Conservation (phyloP, 2,113 vertebrate genomes). For the Gnathonemus echidnorhynchus region DNA sequence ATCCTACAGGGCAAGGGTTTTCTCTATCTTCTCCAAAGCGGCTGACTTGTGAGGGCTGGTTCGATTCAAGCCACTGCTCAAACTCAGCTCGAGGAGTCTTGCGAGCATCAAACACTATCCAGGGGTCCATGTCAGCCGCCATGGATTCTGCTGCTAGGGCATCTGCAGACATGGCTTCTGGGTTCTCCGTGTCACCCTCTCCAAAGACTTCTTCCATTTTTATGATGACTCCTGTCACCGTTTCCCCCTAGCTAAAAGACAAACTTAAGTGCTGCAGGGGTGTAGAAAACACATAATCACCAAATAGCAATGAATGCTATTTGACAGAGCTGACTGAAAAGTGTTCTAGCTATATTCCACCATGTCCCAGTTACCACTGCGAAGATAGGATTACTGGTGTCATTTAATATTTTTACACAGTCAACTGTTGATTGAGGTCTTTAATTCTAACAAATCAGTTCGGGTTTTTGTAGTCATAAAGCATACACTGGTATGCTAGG, state of each 20-base stretch:
- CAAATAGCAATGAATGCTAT: neutral
- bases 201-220: conserved; percentile 27
- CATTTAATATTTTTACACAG: neutral
- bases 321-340: neutral
- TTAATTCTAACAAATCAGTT: neutral
- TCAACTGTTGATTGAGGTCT: neutral
- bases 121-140: conserved; percentile 85
- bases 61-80: conserved; percentile 73
- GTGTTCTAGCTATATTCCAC: neutral
- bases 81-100: conserved; percentile 69
- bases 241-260: neutral
- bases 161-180: conserved; percentile 51
- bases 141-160: conserved; percentile 73
- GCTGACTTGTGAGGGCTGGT: conserved; percentile 72
- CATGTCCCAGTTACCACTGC: neutral
- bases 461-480: neutral
- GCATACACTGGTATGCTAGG: neutral
- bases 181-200: conserved; percentile 20
- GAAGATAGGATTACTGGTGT: neutral
- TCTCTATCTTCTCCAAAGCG: conserved; percentile 61
- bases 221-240: neutral
- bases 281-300: neutral
- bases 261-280: neutral
- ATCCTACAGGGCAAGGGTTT: conserved; percentile 64
- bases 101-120: conserved; percentile 75